A percentile compares a stretch with the other conserved stretches of the same genome.
phyloP scores from a whole-genome alignment of 2,797 vertebrate genomes.

The Arctocebus calabarensis region DNA sequence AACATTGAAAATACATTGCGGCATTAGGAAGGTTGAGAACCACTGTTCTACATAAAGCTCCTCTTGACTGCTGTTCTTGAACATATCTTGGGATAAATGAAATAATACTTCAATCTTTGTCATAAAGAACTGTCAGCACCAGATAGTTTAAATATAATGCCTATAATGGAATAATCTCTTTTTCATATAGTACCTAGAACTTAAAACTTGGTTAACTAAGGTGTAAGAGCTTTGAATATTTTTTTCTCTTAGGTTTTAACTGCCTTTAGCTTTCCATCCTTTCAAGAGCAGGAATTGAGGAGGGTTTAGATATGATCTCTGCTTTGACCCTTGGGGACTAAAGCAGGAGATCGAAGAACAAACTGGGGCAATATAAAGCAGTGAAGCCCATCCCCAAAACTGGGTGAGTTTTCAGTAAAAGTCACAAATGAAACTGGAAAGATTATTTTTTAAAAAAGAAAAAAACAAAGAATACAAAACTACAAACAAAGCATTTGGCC shows the following conservation, averaged over 20 bases:
- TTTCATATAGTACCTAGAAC: constrained; percentile 34
- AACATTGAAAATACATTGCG: too few species aligned
- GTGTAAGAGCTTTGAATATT: constrained; percentile 9
- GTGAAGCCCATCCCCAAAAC: background rate
- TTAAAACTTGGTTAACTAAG: constrained; percentile 41
- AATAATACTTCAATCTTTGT: background rate
- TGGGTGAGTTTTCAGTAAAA: constrained; percentile 72
- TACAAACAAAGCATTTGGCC: constrained; percentile 77
- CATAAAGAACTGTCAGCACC: constrained; percentile 2
- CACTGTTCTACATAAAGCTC: background rate
- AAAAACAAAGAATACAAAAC: constrained; percentile 46
- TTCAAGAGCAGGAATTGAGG: constrained; percentile 48
- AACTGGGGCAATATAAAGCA: constrained; percentile 48
- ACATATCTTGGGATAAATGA: background rate
- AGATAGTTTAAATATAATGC: constrained; percentile 48
- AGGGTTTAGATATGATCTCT: background rate
- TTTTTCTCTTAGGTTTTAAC: constrained; percentile 42
- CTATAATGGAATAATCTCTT: constrained; percentile 24
- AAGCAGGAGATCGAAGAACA: constrained; percentile 60
- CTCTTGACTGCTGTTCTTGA: background rate
- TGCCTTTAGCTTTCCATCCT: background rate
- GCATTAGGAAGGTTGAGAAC: too few species aligned
- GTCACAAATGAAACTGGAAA: constrained; percentile 66
- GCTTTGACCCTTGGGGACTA: constrained; percentile 29
- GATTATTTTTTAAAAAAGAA: background rate